Conservation (phyloP, 2,113 vertebrate species). For the Motacilla alba region DNA sequence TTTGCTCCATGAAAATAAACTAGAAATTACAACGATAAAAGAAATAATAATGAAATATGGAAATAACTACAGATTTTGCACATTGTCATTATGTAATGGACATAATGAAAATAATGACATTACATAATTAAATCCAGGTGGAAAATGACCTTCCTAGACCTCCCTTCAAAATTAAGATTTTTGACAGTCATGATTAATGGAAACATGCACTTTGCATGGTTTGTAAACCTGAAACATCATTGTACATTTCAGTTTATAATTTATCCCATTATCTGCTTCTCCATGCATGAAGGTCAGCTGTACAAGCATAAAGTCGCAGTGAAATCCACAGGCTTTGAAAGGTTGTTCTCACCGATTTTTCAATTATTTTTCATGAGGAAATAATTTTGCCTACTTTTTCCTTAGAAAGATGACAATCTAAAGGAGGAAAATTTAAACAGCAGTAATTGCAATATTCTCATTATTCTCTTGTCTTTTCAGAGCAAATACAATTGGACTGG, state of each 20-base stretch:
- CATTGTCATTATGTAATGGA: slow-evolving; percentile 23
- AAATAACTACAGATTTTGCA: background rate
- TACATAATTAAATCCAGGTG: slow-evolving; percentile 64
- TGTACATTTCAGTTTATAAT: slow-evolving; percentile 55
- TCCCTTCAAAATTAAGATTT: slow-evolving; percentile 41
- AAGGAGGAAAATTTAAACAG: background rate
- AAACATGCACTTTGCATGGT: slow-evolving; percentile 53
- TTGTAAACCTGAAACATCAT: slow-evolving; percentile 28
- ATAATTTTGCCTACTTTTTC: slow-evolving; percentile 7
- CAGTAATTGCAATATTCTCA: background rate
- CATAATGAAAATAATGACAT: slow-evolving; percentile 55
- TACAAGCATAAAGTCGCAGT: background rate
- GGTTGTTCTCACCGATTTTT: slow-evolving; percentile 24
- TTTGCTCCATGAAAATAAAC: background rate
- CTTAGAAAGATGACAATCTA: background rate
- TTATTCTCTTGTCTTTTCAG: background rate
- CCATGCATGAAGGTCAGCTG: slow-evolving; percentile 13
- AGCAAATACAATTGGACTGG: background rate
- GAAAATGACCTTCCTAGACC: slow-evolving; percentile 57
- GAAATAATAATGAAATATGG: background rate
- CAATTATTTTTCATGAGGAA: slow-evolving; percentile 15
- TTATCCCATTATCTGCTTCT: slow-evolving; percentile 48
- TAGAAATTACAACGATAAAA: background rate
- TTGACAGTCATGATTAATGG: slow-evolving; percentile 44
- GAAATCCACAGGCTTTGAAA: background rate